Base-by-base conservation (phyloP, 92 coral and sea anemone genomes). In the Epizoanthus scotinus region DNA sequence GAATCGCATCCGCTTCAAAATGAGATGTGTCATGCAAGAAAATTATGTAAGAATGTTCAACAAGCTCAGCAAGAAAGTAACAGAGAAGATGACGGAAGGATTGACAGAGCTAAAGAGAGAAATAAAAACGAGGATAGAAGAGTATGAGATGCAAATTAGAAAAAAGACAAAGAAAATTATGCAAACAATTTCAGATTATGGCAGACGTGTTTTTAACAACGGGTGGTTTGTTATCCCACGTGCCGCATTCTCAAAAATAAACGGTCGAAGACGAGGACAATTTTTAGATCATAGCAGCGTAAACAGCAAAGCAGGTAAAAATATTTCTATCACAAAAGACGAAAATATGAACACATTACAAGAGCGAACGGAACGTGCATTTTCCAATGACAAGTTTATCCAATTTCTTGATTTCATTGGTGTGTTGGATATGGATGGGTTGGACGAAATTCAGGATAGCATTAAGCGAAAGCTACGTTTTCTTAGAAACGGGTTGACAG, bases 351-450 rank as follows among this genome's bases (percentile, higher is more conserved):
- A 36, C 68, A 26, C 14, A 24, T 10, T 22, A 15, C 34, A 18
- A 2, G 14, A 2, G 21, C 87, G 92, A 78, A 66, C 52, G 17
- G 86, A 84, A 63, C 85, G 95, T 5, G 82, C 87, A 42, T 26
- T 86, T 44, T 66, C 89, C 19, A 86, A 84, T 8, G 70, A 60
- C 44, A 67, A 75, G 15, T 88, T 91, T 36, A 73, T 91, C 31
- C 87, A 87, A 9, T 92, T 90, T 79, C 90, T 92, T 15, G 94
- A 90, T 69, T 92, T 81, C 71, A 71, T 92, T 74, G 94, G 94
- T 8, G 90, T 81, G 24, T 71, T 88, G 6, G 92, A 93, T 62
- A 69, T 83, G 58, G 73, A 77, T 2, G 69, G 85, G 57, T 56
- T 92, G 0, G 49, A 63, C 19, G 70, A 82, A 9, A 57, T 85